Evolutionary conservation across 2,888 invertebrate species (phyloP).

Genomic region (Caenorhabditis afra): DNA sequence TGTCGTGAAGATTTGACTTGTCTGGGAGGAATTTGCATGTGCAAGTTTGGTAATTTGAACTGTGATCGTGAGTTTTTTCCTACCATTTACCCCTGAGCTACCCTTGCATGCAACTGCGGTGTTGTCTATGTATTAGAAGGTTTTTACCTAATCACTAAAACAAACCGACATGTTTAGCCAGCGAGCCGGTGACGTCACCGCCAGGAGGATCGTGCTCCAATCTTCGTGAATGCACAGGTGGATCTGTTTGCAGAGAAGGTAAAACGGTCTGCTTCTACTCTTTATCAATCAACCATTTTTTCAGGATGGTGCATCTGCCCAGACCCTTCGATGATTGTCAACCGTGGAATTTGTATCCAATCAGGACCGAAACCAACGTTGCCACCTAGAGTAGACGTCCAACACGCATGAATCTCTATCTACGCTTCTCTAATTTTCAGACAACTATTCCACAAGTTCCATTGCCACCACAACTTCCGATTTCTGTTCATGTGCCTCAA

Average conservation of each 20-base stretch:
- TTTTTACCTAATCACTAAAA: slow-evolving; percentile 1
- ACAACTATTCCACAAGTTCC: slow-evolving; percentile 51
- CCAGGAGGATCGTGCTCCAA: slow-evolving; percentile 79
- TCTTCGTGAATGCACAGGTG: slow-evolving; percentile 77
- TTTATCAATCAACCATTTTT: too few relatives aligned
- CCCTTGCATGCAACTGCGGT: neutral
- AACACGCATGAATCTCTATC: slow-evolving; percentile 6
- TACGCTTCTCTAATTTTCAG: slow-evolving; percentile 20
- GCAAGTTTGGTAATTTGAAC: slow-evolving; percentile 60
- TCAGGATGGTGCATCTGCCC: slow-evolving; percentile 80
- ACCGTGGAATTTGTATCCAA: slow-evolving; percentile 75
- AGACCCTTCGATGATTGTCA: slow-evolving; percentile 76
- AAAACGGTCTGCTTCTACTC: too few relatives aligned
- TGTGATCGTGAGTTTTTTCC: slow-evolving; percentile 68
- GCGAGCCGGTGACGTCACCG: slow-evolving; percentile 74
- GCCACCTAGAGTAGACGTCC: slow-evolving; percentile 58
- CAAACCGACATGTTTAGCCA: slow-evolving; percentile 62
- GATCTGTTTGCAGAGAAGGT: slow-evolving; percentile 70
- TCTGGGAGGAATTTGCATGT: slow-evolving; percentile 70
- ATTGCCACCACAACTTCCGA: slow-evolving; percentile 37
- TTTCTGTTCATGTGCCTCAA: slow-evolving; percentile 40
- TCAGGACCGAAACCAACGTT: slow-evolving; percentile 66
- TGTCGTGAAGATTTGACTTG: slow-evolving; percentile 68
- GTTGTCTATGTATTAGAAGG: neutral
- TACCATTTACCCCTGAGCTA: neutral